phyloP scores from a whole-genome alignment of 2,888 invertebrate species.

The Cetonia aurata region DNA sequence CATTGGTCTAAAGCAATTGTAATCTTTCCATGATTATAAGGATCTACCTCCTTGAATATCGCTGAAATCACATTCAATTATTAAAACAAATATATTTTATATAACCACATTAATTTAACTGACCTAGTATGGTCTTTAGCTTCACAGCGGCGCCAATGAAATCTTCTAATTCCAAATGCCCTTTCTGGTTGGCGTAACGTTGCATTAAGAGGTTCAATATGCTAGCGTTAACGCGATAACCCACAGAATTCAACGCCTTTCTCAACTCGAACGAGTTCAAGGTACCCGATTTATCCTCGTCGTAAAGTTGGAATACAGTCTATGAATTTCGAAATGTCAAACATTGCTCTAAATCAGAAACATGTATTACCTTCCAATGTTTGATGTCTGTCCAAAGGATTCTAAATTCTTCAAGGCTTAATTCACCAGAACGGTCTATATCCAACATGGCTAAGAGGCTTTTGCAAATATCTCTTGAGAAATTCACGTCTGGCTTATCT shows the following conservation, averaged over 20 bases:
- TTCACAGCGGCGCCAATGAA: slow-evolving; percentile 95
- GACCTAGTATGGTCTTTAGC: slow-evolving; percentile 95
- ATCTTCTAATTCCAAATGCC: slow-evolving; percentile 92
- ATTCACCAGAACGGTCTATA: slow-evolving; percentile 89
- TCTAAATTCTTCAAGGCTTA: slow-evolving; percentile 93
- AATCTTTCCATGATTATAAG: neutral
- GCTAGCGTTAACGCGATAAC: slow-evolving; percentile 91
- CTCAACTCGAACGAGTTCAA: slow-evolving; percentile 87
- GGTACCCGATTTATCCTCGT: slow-evolving; percentile 82
- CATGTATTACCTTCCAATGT: slow-evolving; percentile 83
- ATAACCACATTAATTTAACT: slow-evolving; percentile 59
- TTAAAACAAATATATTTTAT: neutral
- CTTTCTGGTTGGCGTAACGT: slow-evolving; percentile 88
- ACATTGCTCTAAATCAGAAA: neutral
- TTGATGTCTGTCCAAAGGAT: slow-evolving; percentile 85
- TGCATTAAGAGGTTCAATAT: slow-evolving; percentile 90
- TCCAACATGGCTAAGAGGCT: slow-evolving; percentile 96
- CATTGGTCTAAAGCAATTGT: neutral
- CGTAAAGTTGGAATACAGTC: slow-evolving; percentile 89
- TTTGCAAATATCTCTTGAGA: slow-evolving; percentile 91
- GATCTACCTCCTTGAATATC: neutral
- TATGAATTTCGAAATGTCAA: slow-evolving; percentile 61
- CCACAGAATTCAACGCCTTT: slow-evolving; percentile 88
- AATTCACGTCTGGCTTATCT: slow-evolving; percentile 82
- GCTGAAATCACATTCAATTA: slow-evolving; percentile 63